Conservation (phyloP, 2,888 invertebrate genomes). For the Vesta saturnalis region DNA sequence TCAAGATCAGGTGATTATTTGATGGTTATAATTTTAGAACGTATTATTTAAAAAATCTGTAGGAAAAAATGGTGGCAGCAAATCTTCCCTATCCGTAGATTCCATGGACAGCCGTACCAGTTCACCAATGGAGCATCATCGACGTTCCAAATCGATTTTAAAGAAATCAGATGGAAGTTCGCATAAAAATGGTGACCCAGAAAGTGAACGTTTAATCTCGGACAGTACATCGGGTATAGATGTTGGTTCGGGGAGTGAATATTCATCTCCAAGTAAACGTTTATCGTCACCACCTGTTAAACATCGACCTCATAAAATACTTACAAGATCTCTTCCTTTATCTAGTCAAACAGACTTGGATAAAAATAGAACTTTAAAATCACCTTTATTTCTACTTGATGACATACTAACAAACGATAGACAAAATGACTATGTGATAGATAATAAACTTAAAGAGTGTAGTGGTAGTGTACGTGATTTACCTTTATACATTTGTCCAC, state of each 20-base stretch:
- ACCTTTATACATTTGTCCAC: conserved; percentile 65
- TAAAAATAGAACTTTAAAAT: conserved; percentile 56
- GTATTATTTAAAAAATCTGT: conserved; percentile 34
- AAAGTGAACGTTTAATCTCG: conserved; percentile 78
- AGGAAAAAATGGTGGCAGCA: conserved; percentile 69
- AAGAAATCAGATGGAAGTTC: conserved; percentile 76
- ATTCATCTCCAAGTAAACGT: conserved; percentile 56
- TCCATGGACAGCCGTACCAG: conserved; percentile 71
- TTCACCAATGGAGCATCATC: conserved; percentile 72
- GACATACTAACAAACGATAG: conserved; percentile 58
- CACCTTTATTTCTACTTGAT: conserved; percentile 62
- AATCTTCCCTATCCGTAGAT: conserved; percentile 75
- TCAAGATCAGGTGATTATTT: conserved; percentile 60
- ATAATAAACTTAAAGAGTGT: conserved; percentile 56
- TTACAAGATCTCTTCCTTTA: conserved; percentile 41
- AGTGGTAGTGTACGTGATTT: conserved; percentile 54
- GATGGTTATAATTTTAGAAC: background rate
- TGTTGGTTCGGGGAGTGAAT: conserved; percentile 61
- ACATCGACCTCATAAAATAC: conserved; percentile 51
- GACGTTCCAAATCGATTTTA: conserved; percentile 78
- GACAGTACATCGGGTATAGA: conserved; percentile 72
- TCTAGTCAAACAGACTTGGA: conserved; percentile 50
- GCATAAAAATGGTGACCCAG: conserved; percentile 69
- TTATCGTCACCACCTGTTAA: conserved; percentile 55
- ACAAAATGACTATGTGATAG: conserved; percentile 51